Evolutionary conservation across 2,113 vertebrate species (phyloP), one percentile per base, ranked within the genome.

Genomic region (Halichoeres trimaculatus): DNA sequence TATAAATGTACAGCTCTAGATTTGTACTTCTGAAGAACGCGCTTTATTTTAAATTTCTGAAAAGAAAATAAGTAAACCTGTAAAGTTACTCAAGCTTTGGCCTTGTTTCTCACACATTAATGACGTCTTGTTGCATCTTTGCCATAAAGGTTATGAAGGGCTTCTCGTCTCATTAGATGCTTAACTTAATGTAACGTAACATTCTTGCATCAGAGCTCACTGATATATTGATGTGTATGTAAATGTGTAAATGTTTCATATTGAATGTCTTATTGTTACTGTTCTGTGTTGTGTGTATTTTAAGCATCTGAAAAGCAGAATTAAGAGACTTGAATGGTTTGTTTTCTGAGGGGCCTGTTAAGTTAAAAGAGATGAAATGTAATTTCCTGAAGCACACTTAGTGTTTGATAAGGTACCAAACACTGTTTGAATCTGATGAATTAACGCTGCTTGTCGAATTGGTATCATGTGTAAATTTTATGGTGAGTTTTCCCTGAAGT

Each of bases 201-300:
- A 68, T 48, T 69, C 30, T 82, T 66, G 62, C 60, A 73, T 87
- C 59, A 74, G 34, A 63, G 52, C 68, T 83, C 75, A 80, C 59
- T 78, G 51, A 78, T 81, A 67, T 82, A 70, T 83, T 71, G 17
- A 63, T 77, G 79, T 83, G 77, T 91, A 81, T 76, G 72, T 91
- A 84, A 69, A 76, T 74, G 87, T 91, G 73, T 88, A 30, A 66
- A 64, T 83, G 80, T 87, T 76, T 74, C 84, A 85, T 74, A 73
- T 74, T 85, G 76, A 93, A 90, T 90, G 89, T 91, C 76, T 85
- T 87, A 80, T 85, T 83, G 17, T 60, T 75, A 59, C 34, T 72
- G 71, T 82, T 84, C 52, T 80, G 16, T 84, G 77, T 70, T 47
- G 6, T 74, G 47, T 88, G 67, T 82, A 61, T 78, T 76, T 71